A percentile compares a stretch with the other conserved stretches of the same genome.
Conservation (phyloP, 2,797 vertebrate species). For the Poecilia picta region DNA sequence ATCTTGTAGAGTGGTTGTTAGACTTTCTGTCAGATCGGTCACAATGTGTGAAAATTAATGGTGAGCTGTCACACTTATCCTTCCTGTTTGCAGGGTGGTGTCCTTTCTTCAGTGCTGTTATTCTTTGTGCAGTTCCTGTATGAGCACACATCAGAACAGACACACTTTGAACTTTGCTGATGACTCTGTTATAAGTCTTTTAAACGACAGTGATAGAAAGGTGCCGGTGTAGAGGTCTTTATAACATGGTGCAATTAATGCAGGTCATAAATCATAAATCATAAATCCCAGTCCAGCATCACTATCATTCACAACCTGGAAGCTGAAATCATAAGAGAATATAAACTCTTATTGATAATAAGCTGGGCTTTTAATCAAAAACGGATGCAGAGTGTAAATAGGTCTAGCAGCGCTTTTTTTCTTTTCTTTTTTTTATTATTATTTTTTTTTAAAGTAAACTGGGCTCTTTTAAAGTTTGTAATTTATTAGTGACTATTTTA, state of each 20-base stretch:
- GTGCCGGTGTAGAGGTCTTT: not conserved
- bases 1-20: not conserved
- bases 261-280: too few relatives aligned
- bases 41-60: not conserved
- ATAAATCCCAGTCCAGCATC: not conserved
- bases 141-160: not conserved
- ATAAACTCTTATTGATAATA: not conserved
- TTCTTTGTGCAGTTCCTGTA: not conserved
- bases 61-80: not conserved
- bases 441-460: not conserved
- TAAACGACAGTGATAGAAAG: not conserved
- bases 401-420: not conserved
- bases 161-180: not conserved
- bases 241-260: not conserved
- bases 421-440: not conserved
- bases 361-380: not conserved
- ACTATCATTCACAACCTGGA: not conserved
- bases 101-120: not conserved
- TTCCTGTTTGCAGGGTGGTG: not conserved
- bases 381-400: not conserved
- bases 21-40: not conserved
- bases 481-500: not conserved
- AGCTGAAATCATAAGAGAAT: not conserved
- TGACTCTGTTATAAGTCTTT: not conserved
- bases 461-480: not conserved